Conservation (phyloP, 2,113 vertebrate genomes). For the Panthera tigris region DNA sequence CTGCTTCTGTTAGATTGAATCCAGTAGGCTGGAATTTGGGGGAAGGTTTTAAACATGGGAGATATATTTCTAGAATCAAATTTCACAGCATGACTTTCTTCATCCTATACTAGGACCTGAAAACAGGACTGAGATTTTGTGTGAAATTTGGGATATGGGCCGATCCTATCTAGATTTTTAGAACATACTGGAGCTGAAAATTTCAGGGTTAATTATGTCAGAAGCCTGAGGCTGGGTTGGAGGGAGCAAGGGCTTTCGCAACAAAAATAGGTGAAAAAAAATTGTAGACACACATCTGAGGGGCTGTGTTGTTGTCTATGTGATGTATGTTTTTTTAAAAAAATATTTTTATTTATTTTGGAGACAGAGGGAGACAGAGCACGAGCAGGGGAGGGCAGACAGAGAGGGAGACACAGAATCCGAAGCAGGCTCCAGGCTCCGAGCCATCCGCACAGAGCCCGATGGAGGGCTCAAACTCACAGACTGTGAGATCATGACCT, state of each 20-base stretch:
- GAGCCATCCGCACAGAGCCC: too few relatives aligned
- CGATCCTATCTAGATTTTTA: neutral
- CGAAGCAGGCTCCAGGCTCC: too few relatives aligned
- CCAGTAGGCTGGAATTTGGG: neutral
- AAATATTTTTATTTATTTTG: too few relatives aligned
- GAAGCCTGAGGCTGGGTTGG: neutral
- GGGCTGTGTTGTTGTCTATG: neutral
- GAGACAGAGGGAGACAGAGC: neutral
- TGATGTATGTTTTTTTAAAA: neutral
- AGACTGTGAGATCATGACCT: too few relatives aligned
- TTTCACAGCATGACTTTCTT: neutral
- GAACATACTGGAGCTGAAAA: neutral
- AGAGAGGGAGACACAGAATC: neutral
- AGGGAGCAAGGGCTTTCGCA: neutral
- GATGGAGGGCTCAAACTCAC: too few relatives aligned
- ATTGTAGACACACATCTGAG: neutral
- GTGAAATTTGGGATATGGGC: neutral
- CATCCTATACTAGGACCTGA: fast-evolving
- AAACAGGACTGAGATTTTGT: neutral
- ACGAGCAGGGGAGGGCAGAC: neutral
- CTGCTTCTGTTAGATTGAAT: neutral
- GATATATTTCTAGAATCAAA: neutral
- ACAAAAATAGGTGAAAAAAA: neutral
- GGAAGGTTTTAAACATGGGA: neutral
- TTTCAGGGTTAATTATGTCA: constrained; percentile 35